Base-by-base conservation (phyloP, 2,888 invertebrate species). In the Parapristionchus giblindavisi region DNA sequence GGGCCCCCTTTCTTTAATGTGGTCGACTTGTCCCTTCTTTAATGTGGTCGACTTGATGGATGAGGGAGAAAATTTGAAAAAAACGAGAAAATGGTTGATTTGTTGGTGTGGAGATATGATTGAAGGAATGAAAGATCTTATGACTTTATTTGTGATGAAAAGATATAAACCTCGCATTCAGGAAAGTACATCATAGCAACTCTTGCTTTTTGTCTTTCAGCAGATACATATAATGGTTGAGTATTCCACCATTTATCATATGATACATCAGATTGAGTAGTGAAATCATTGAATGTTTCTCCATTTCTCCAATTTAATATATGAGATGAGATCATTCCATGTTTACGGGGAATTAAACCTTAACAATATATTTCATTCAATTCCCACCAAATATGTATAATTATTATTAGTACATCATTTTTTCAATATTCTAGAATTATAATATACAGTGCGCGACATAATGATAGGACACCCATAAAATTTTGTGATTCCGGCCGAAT, bases 101-200 rank as follows among this genome's bases (percentile, higher is more conserved):
- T n/a, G n/a, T n/a, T n/a, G n/a, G n/a, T n/a, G n/a, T n/a, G n/a
- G n/a, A n/a, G n/a, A n/a, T n/a, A n/a, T n/a, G n/a, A n/a, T 38
- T 17, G 17, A 56, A 32, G 11, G 32, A n/a, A 43, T 27, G 27
- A 34, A 27, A 4, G 6, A 61, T 34, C n/a, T n/a, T n/a, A n/a
- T n/a, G n/a, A n/a, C n/a, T n/a, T n/a, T n/a, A n/a, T n/a, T n/a
- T n/a, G n/a, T n/a, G n/a, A n/a, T n/a, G n/a, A 32, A 54, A 56
- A 27, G 11, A 48, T 8, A 48, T 32, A 14, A 4, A 78, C 78
- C 40, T 77, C 65, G 70, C 83, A 83, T 70, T 82, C 83, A 0
- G 83, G 83, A 40, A 82, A 83, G 76, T 79, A 83, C 74, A 82
- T 79, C 77, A 81, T 77, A 3, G 83, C 83, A 11, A 79, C 80